phyloP scores from a whole-genome alignment of 2,113 vertebrate genomes.

The Bos javanicus region DNA sequence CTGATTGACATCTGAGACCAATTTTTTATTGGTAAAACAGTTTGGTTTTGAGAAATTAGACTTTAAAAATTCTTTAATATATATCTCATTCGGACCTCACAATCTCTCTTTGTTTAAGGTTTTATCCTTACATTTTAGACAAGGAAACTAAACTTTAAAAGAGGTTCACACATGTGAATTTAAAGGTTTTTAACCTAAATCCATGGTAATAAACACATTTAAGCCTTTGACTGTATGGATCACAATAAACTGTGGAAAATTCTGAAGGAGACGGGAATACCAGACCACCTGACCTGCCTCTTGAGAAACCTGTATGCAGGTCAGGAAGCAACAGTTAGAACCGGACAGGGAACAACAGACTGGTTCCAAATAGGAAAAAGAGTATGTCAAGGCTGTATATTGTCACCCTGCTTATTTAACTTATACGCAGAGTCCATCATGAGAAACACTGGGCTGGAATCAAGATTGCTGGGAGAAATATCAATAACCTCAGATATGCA shows the following conservation, averaged over 20 bases:
- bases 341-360: neutral
- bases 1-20: neutral
- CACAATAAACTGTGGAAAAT: neutral
- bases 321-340: neutral
- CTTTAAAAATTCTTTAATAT: neutral
- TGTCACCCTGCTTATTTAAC: neutral
- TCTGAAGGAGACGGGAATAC: neutral
- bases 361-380: neutral
- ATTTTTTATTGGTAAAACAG: neutral
- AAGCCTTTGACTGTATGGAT: neutral
- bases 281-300: neutral
- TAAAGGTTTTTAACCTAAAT: neutral
- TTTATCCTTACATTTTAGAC: neutral
- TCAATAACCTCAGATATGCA: neutral
- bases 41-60: neutral
- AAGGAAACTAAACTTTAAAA: neutral
- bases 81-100: neutral
- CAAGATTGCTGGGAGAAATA: neutral
- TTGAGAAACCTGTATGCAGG: neutral
- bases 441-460: neutral
- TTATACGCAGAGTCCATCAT: neutral
- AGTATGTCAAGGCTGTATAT: neutral
- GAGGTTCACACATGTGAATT: neutral
- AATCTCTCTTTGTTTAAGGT: neutral
- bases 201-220: neutral